Conservation (phyloP, 2,888 invertebrate species). For the Theristus sp. region DNA sequence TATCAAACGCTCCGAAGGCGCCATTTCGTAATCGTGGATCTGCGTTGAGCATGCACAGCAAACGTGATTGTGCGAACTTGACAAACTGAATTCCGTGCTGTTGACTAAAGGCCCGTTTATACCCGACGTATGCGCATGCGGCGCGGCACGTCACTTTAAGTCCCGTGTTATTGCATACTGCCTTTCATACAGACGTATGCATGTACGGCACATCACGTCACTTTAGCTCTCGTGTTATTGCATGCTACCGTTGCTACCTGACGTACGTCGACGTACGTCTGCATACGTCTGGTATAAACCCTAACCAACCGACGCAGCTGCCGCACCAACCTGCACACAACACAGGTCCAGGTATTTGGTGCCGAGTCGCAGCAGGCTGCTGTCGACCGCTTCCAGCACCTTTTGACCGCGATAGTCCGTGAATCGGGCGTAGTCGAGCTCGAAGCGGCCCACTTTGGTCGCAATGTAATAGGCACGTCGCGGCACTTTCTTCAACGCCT, state of each 20-base stretch:
- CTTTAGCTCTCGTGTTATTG: too few relatives aligned
- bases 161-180: too few relatives aligned
- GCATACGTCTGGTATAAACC: too few relatives aligned
- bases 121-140: too few relatives aligned
- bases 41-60: conserved; percentile 27
- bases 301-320: too few relatives aligned
- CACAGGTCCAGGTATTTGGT: conserved; percentile 35
- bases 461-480: conserved; percentile 60
- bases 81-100: too few relatives aligned
- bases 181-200: too few relatives aligned
- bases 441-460: conserved; percentile 69
- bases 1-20: conserved; percentile 51
- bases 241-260: not conserved
- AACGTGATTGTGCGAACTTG: too few relatives aligned
- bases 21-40: conserved; percentile 76
- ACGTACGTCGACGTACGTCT: not conserved
- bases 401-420: conserved; percentile 61
- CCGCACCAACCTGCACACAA: conserved; percentile 50
- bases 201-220: too few relatives aligned
- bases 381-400: conserved; percentile 51
- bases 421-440: conserved; percentile 46
- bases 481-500: conserved; percentile 54
- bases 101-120: too few relatives aligned
- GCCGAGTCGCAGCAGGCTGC: conserved; percentile 50
- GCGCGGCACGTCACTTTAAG: too few relatives aligned